Conservation (phyloP, 2,113 vertebrate genomes). For the Heteronetta atricapilla region DNA sequence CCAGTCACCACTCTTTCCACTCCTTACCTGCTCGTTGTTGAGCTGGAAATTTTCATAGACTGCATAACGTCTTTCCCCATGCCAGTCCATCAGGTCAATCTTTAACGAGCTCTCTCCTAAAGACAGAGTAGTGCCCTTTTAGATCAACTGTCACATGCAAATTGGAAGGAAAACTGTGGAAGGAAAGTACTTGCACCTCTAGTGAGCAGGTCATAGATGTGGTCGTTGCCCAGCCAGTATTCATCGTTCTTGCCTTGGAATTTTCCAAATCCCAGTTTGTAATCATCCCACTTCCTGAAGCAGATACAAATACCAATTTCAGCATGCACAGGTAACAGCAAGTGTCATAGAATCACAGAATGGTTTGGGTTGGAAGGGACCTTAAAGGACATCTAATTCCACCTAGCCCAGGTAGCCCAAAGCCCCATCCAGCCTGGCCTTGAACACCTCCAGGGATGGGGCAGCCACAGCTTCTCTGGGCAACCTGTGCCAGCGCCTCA, state of each 20-base stretch:
- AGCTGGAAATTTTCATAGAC: slow-evolving; percentile 87
- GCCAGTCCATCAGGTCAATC: slow-evolving; percentile 90
- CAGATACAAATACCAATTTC: background rate
- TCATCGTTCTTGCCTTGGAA: slow-evolving; percentile 87
- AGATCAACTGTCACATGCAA: background rate
- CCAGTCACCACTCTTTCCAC: background rate
- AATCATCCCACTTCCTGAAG: slow-evolving; percentile 88
- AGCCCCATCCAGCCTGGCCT: too few relatives aligned
- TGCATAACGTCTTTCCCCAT: slow-evolving; percentile 79
- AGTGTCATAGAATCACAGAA: too few relatives aligned
- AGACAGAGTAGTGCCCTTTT: background rate
- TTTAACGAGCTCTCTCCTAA: slow-evolving; percentile 84
- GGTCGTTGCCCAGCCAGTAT: slow-evolving; percentile 91
- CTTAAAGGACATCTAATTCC: too few relatives aligned
- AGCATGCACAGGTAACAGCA: background rate
- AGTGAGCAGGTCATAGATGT: slow-evolving; percentile 81
- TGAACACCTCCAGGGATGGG: too few relatives aligned
- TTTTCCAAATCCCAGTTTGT: slow-evolving; percentile 88
- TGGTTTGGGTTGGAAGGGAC: too few relatives aligned
- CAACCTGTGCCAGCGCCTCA: too few relatives aligned
- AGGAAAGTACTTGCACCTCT: slow-evolving; percentile 71
- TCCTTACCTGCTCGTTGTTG: slow-evolving; percentile 78
- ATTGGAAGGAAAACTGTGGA: background rate
- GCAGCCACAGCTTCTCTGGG: too few relatives aligned
- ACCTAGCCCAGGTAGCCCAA: too few relatives aligned